Evolutionary conservation across 2,113 vertebrate genomes (phyloP).

Genomic region (Felis chaus): DNA sequence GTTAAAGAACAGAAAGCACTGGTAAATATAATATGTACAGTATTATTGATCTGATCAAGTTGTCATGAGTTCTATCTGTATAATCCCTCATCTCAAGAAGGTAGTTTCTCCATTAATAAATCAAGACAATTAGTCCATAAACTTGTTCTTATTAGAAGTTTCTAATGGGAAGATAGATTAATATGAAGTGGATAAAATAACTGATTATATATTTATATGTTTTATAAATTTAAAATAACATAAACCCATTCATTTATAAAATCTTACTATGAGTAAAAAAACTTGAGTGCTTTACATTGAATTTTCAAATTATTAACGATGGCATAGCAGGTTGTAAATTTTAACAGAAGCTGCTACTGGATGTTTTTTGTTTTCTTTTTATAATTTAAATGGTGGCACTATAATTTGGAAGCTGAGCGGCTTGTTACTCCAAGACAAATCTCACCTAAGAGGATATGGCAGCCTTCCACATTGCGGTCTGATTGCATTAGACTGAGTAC

Average conservation of each 20-base stretch:
- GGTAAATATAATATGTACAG: background rate
- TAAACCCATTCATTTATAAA: background rate
- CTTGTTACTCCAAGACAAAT: conserved; percentile 77
- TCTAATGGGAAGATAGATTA: background rate
- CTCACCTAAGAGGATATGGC: conserved; percentile 85
- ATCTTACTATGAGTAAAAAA: background rate
- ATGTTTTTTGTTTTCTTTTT: background rate
- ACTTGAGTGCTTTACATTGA: background rate
- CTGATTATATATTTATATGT: background rate
- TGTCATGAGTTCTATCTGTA: background rate
- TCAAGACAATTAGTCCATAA: background rate
- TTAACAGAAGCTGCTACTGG: background rate
- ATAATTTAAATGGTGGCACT: conserved; percentile 21
- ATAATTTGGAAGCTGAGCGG: conserved; percentile 68
- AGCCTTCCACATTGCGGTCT: conserved; percentile 83
- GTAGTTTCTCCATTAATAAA: background rate
- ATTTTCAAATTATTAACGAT: background rate
- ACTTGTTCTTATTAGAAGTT: background rate
- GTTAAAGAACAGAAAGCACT: background rate
- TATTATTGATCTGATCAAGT: background rate
- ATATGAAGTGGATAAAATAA: background rate
- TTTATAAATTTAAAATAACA: background rate
- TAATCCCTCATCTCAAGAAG: background rate
- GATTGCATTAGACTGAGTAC: conserved; percentile 85
- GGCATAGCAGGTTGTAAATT: background rate